These are phyloP conservation scores for Hemitrygon akajei DNA, from an alignment of 2,797 vertebrate species.

Conservation along the genomic window DNA sequence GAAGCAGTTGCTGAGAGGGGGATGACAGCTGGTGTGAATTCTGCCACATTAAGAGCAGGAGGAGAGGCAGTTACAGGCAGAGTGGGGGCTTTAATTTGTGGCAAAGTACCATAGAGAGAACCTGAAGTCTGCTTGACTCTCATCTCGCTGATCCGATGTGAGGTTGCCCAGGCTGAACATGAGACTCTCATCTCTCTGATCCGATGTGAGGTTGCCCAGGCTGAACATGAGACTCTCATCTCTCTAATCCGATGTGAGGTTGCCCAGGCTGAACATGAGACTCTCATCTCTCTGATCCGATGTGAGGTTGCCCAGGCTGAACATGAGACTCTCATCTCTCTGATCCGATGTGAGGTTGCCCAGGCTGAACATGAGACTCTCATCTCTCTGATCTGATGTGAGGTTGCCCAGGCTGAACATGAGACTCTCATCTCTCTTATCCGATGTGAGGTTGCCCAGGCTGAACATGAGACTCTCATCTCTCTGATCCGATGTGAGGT, in stretches of 20 bases:
- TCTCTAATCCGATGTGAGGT: no score
- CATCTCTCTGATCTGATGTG: no score
- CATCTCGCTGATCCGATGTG: no score
- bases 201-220: slow-evolving; percentile 43
- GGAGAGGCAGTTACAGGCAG: background rate
- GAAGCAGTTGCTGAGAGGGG: background rate
- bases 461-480: slow-evolving; percentile 51
- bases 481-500: no score
- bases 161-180: no score
- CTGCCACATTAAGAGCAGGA: background rate
- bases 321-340: no score
- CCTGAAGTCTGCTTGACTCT: slow-evolving; percentile 43
- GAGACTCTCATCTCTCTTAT: no score
- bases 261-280: no score
- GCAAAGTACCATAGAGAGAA: slow-evolving; percentile 41
- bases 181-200: no score
- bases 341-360: slow-evolving; percentile 41
- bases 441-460: slow-evolving; percentile 43
- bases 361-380: slow-evolving; percentile 50
- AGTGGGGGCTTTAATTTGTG: background rate
- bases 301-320: slow-evolving; percentile 34
- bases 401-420: slow-evolving; percentile 34
- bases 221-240: slow-evolving; percentile 51
- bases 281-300: slow-evolving; percentile 60
- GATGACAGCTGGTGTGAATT: background rate